Percentiles rank a stretch among this genome's conserved stretches.
Evolutionary conservation across 2,888 invertebrate genomes (phyloP).

Genomic region (Coelopa pilipes): DNA sequence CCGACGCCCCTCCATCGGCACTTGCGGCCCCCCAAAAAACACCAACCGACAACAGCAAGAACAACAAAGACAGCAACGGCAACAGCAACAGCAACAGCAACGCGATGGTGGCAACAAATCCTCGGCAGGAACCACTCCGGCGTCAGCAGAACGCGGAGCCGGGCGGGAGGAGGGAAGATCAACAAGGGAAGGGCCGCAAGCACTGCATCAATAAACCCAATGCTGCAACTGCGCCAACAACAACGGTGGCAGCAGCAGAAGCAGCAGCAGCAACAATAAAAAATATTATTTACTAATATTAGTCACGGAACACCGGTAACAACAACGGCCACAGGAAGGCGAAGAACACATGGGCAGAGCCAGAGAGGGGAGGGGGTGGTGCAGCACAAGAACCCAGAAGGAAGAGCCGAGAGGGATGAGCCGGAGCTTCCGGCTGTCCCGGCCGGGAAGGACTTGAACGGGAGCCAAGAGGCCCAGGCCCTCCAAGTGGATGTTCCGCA

Average conservation of each 20-base stretch:
- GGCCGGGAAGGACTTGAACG: too few species aligned
- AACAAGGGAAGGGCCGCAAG: background rate
- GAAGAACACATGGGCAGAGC: conserved; percentile 10
- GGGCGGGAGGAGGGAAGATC: background rate
- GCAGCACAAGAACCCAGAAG: conserved; percentile 4
- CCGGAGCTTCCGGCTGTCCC: too few species aligned
- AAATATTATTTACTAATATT: conserved; percentile 29
- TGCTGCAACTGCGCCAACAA: conserved; percentile 5
- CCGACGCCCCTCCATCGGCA: too few species aligned
- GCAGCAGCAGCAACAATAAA: conserved; percentile 16
- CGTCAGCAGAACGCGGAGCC: background rate
- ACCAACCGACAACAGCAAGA: conserved; percentile 21
- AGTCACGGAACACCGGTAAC: conserved; percentile 20
- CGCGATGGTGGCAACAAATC: background rate
- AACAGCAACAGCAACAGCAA: conserved; percentile 25
- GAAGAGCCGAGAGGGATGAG: background rate
- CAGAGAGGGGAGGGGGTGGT: background rate
- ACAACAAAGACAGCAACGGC: conserved; percentile 12
- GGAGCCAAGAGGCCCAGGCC: too few species aligned
- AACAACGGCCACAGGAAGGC: background rate
- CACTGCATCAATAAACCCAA: conserved; percentile 8
- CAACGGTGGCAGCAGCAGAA: conserved; percentile 1
- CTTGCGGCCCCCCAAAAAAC: conserved; percentile 1
- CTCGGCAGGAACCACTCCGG: background rate
- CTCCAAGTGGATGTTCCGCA: too few species aligned